A percentile compares a stretch with the other conserved stretches of the same genome.
These are phyloP conservation scores for Carpatolechia fugitivella DNA, from an alignment of 2,888 invertebrate genomes.

Conservation along the genomic window DNA sequence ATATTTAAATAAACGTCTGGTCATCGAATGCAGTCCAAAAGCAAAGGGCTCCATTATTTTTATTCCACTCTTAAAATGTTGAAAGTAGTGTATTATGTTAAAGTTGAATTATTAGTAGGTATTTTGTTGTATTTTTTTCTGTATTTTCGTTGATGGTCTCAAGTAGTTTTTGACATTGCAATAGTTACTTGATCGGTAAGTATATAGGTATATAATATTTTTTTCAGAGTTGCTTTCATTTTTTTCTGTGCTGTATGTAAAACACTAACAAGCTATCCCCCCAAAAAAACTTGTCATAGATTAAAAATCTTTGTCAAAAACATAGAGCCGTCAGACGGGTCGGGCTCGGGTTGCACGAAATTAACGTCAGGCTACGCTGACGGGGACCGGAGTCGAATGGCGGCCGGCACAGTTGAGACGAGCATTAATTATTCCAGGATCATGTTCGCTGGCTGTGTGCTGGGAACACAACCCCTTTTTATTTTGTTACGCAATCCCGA, in stretches of 20 bases:
- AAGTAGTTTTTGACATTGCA: too few species aligned
- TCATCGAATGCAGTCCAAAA: too few species aligned
- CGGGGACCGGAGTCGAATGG: conserved; percentile 44
- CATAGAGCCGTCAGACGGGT: conserved; percentile 47
- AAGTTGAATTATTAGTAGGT: too few species aligned
- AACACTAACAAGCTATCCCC: neutral
- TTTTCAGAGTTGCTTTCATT: too few species aligned
- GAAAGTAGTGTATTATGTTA: too few species aligned
- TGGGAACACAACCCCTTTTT: conserved; percentile 14
- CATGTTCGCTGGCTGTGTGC: conserved; percentile 37
- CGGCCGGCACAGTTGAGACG: conserved; percentile 56
- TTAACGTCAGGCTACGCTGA: conserved; percentile 53
- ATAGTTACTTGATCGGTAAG: too few species aligned
- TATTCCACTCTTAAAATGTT: too few species aligned
- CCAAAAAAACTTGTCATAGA: neutral
- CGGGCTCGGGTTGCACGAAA: conserved; percentile 62
- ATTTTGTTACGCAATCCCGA: conserved; percentile 4
- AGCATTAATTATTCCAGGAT: conserved; percentile 63
- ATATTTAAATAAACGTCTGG: too few species aligned
- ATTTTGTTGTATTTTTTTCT: too few species aligned
- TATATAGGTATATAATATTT: too few species aligned
- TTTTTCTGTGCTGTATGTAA: neutral
- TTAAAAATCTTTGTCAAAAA: neutral
- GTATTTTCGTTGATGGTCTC: too few species aligned
- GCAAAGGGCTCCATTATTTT: too few species aligned